Evolutionary conservation across 2,888 invertebrate species (phyloP), one percentile per base, ranked within the genome.

Genomic region (Hydriomena furcata): DNA sequence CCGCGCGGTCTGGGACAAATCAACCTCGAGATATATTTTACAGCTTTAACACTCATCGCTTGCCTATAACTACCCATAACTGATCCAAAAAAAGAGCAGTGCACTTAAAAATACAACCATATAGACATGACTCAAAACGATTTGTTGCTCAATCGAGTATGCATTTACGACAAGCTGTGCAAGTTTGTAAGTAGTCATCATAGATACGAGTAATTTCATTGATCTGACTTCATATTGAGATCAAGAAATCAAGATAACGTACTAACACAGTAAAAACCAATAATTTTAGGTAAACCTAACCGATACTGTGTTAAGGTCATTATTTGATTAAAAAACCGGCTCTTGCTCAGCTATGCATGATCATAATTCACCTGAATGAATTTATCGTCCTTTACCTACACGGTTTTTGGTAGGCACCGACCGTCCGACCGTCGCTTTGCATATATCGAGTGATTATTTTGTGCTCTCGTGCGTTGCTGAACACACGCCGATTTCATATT

Each of bases 391-490:
- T 20, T 6, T 40, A 30, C 17, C 3, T 43, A 28, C 7, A 27
- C 20, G 12, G 37, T 43, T 30, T 10, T 5, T 7, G 36, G 8
- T 20, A 17, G 23, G 1, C 13, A 5, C 52, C 20, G 30, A 55
- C 63, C 68, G 54, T 65, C 57, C 61, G 63, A 54, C 45, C 69
- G 54, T 65, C 66, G 63, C 71, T 81, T 79, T 79, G 76, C 76
- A 81, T 82, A 41, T 41, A 77, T 78, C 72, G 75, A 71, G 61
- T 77, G 76, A 82, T 85, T 82, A 79, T 82, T 81, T 80, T 78
- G 79, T 74, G 62, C 73, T 60, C 53, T 64, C 63, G 60, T 71
- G 71, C 74, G 66, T 68, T 65, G 59, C 55, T 59, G 58, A 65
- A 57, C 55, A 63, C 64, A 52, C 60, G 58, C 61, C 68, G 69